Evolutionary conservation across 2,888 invertebrate genomes (phyloP).

Genomic region (Sinelater perroti): DNA sequence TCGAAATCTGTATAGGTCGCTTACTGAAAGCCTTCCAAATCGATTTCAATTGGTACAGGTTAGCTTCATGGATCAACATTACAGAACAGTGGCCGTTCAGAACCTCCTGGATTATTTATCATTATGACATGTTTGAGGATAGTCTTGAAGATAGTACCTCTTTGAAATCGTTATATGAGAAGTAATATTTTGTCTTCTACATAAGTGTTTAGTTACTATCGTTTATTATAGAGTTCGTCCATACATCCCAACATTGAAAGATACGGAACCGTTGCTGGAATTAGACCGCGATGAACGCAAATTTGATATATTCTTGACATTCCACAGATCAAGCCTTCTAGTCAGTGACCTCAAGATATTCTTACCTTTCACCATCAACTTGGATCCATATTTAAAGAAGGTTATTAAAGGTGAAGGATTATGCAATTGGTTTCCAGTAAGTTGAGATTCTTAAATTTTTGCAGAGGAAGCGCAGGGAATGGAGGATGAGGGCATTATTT

Average conservation of each 20-base stretch:
- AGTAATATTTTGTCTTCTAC: conserved; percentile 72
- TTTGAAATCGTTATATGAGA: conserved; percentile 90
- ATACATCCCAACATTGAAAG: conserved; percentile 83
- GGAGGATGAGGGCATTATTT: conserved; percentile 65
- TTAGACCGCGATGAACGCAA: conserved; percentile 95
- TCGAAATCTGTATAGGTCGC: conserved; percentile 76
- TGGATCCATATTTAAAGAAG: conserved; percentile 97
- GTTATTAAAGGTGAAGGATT: conserved; percentile 83
- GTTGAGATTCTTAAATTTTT: conserved; percentile 38
- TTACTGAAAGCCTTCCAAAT: conserved; percentile 97
- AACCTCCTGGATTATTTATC: conserved; percentile 96
- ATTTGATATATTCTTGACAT: conserved; percentile 89
- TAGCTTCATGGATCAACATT: conserved; percentile 98
- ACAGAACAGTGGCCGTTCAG: conserved; percentile 99
- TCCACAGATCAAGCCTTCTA: conserved; percentile 84
- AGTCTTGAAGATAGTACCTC: conserved; percentile 85
- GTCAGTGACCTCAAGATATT: conserved; percentile 93
- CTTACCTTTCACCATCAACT: conserved; percentile 96
- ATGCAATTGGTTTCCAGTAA: background rate
- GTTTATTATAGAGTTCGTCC: conserved; percentile 74
- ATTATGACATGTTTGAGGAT: conserved; percentile 90
- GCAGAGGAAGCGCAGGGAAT: conserved; percentile 77
- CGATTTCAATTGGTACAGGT: conserved; percentile 98
- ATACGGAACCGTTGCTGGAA: conserved; percentile 88
- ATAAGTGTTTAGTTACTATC: background rate